Percentiles rank a stretch among this genome's conserved stretches.
Evolutionary conservation across 2,797 vertebrate genomes (phyloP).

Genomic region (Acridotheres tristis): DNA sequence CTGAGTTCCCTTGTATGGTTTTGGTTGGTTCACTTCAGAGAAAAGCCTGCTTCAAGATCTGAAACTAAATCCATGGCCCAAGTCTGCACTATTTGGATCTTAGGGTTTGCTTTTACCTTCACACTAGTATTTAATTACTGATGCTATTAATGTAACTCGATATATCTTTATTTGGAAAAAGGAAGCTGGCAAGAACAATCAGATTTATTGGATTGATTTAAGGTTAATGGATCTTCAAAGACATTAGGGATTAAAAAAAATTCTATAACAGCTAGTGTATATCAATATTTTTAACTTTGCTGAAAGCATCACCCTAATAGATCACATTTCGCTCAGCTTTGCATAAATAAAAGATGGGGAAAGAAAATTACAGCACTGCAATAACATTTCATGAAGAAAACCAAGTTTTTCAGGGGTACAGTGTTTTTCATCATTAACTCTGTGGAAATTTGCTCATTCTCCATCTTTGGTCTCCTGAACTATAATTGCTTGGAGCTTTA

Average conservation of each 20-base stretch:
- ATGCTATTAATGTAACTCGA: constrained; percentile 3
- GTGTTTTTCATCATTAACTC: background rate
- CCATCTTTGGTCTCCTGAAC: background rate
- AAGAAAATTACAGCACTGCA: background rate
- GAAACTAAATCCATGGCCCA: background rate
- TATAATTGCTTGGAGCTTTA: background rate
- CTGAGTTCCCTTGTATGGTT: background rate
- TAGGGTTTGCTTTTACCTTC: background rate
- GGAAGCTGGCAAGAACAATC: constrained; percentile 14
- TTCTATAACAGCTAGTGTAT: background rate
- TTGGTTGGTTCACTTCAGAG: background rate
- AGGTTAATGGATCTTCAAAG: constrained; percentile 17
- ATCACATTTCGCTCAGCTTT: background rate
- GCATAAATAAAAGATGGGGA: background rate
- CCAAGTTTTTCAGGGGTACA: background rate
- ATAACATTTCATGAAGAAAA: background rate
- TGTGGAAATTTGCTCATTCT: background rate
- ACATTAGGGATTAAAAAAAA: background rate
- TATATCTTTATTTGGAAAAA: background rate
- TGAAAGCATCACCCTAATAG: background rate
- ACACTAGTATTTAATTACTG: background rate
- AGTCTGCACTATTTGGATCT: background rate
- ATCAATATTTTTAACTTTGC: background rate
- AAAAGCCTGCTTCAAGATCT: background rate
- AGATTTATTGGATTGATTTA: constrained; percentile 37